Conservation (phyloP, 2,113 vertebrate genomes). For the Pipra filicauda region DNA sequence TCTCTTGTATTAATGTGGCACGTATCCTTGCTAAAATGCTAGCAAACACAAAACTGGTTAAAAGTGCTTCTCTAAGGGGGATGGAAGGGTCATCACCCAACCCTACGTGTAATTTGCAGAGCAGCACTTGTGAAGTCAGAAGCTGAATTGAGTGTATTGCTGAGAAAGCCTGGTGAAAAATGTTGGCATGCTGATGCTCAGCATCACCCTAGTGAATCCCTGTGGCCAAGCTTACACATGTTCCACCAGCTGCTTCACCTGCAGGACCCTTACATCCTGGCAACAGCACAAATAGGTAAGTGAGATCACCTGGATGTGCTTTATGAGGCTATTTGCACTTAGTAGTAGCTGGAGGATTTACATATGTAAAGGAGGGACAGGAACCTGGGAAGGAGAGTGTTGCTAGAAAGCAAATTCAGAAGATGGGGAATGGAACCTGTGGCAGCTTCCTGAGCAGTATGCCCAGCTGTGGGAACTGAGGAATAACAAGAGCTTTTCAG, state of each 20-base stretch:
- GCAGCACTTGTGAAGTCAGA: neutral
- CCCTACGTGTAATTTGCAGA: neutral
- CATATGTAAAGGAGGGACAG: neutral
- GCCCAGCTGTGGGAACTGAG: neutral
- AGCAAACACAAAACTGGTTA: neutral
- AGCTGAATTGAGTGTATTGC: neutral
- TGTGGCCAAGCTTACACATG: fast-evolving
- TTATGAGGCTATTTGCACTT: neutral
- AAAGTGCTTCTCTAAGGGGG: neutral
- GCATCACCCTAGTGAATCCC: fast-evolving
- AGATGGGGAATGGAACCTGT: neutral
- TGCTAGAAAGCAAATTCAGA: neutral
- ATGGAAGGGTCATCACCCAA: no score
- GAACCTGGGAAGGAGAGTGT: neutral
- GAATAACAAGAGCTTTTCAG: neutral
- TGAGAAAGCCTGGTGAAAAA: neutral
- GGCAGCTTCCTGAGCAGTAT: neutral
- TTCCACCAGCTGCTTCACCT: neutral
- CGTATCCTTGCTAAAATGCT: neutral
- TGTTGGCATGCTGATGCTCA: neutral
- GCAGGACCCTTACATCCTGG: fast-evolving
- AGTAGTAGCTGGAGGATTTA: neutral
- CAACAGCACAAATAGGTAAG: neutral
- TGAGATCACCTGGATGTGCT: neutral
- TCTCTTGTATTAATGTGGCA: neutral